Conservation (phyloP, 1,140 invertebrate genomes). For the Drosophila bipectinata region DNA sequence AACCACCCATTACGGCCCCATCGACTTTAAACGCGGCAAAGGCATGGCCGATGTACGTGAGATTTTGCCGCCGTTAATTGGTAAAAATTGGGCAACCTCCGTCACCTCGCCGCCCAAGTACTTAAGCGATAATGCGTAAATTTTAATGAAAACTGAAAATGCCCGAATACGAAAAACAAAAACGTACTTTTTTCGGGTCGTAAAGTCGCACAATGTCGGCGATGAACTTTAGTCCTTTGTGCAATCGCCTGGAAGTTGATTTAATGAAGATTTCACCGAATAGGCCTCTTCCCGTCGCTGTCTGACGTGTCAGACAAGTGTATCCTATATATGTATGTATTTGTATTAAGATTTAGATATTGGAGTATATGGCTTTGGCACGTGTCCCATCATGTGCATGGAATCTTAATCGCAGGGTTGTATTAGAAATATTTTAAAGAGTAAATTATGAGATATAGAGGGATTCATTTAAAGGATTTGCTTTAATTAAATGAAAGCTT, state of each 20-base stretch:
- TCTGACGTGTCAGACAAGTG: conserved; percentile 55
- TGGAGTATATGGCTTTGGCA: conserved; percentile 41
- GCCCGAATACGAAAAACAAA: conserved; percentile 20
- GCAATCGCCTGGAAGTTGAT: conserved; percentile 79
- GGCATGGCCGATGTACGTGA: conserved; percentile 80
- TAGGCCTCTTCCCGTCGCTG: conserved; percentile 33
- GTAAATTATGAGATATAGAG: conserved; percentile 12
- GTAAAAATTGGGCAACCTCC: conserved; percentile 72
- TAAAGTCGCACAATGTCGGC: conserved; percentile 48
- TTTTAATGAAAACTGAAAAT: conserved; percentile 71
- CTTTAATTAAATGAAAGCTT: not conserved
- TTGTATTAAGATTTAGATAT: conserved; percentile 46
- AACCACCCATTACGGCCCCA: conserved; percentile 14
- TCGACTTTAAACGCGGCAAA: conserved; percentile 46
- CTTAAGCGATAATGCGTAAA: conserved; percentile 79
- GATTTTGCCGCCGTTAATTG: conserved; percentile 76
- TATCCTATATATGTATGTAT: conserved; percentile 8
- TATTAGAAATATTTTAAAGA: conserved; percentile 25
- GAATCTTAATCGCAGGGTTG: conserved; percentile 29
- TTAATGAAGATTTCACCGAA: conserved; percentile 80
- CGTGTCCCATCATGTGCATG: conserved; percentile 34
- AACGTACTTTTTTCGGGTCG: conserved; percentile 58
- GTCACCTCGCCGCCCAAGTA: conserved; percentile 45
- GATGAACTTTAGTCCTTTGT: conserved; percentile 35
- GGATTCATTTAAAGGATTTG: not conserved